Percentiles rank a stretch among this genome's conserved stretches.
Conservation (phyloP, 2,888 invertebrate genomes). For the Achlya flavicornis region DNA sequence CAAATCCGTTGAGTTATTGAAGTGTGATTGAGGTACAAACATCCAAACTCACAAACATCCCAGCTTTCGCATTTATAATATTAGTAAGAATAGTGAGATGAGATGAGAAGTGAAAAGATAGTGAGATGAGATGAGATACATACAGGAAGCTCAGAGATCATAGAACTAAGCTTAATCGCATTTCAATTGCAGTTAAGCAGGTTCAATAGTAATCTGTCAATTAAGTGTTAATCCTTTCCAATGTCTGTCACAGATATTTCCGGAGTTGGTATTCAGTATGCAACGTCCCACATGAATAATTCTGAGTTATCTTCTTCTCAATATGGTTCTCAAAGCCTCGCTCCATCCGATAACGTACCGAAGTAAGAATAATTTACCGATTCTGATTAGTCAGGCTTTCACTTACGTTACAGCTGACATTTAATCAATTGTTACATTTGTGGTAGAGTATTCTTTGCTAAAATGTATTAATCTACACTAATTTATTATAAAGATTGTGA, state of each 20-base stretch:
- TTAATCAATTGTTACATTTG: background rate
- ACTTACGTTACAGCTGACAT: background rate
- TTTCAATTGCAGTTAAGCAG: background rate
- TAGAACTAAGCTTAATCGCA: background rate
- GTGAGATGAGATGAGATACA: no score
- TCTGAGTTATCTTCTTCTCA: slow-evolving; percentile 37
- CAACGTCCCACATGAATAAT: slow-evolving; percentile 50
- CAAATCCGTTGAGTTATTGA: no score
- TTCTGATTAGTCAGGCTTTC: slow-evolving; percentile 14
- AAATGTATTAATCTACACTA: no score
- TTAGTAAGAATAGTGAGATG: no score
- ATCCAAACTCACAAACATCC: slow-evolving; percentile 6
- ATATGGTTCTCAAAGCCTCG: slow-evolving; percentile 32
- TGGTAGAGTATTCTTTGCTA: background rate
- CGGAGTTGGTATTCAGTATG: slow-evolving; percentile 27
- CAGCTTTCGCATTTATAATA: no score
- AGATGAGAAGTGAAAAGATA: no score
- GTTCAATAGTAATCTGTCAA: slow-evolving; percentile 13
- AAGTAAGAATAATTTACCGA: slow-evolving; percentile 41
- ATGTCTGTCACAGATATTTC: slow-evolving; percentile 35
- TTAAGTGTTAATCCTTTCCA: slow-evolving; percentile 28
- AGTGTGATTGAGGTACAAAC: no score
- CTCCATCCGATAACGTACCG: slow-evolving; percentile 32
- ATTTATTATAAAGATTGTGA: no score
- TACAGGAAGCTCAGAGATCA: background rate